phyloP scores from a whole-genome alignment of 1,140 invertebrate genomes.

The Bombyx mori region DNA sequence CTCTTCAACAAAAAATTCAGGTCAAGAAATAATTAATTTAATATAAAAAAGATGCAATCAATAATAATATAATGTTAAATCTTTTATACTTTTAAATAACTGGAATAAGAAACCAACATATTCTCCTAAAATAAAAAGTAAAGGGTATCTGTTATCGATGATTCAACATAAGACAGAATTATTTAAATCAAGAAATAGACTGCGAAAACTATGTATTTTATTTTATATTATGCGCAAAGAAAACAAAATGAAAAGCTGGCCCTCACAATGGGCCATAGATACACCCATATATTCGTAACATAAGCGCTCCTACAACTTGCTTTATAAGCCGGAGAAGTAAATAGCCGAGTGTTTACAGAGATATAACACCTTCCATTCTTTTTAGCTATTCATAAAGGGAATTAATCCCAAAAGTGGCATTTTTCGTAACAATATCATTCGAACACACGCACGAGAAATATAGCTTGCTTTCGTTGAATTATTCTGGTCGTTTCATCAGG shows the following conservation, averaged over 20 bases:
- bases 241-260: too few relatives aligned
- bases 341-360: constrained; percentile 6
- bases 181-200: too few relatives aligned
- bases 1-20: too few relatives aligned
- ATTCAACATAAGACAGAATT: too few relatives aligned
- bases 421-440: constrained; percentile 5
- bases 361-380: constrained; percentile 6
- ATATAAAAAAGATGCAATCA: too few relatives aligned
- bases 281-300: too few relatives aligned
- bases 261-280: too few relatives aligned
- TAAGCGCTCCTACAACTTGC: constrained; percentile 4
- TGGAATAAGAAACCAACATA: background rate
- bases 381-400: constrained; percentile 8
- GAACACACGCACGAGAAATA: background rate
- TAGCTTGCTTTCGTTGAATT: background rate
- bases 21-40: too few relatives aligned
- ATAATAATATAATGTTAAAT: background rate
- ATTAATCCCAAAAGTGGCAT: constrained; percentile 3
- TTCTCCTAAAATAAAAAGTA: too few relatives aligned
- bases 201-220: too few relatives aligned
- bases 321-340: constrained; percentile 7
- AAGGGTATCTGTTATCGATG: too few relatives aligned
- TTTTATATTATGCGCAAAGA: too few relatives aligned
- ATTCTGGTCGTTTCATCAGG: background rate
- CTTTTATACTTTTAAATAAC: background rate